Conservation (phyloP, 2,888 invertebrate species). For the Trachelus stipa region DNA sequence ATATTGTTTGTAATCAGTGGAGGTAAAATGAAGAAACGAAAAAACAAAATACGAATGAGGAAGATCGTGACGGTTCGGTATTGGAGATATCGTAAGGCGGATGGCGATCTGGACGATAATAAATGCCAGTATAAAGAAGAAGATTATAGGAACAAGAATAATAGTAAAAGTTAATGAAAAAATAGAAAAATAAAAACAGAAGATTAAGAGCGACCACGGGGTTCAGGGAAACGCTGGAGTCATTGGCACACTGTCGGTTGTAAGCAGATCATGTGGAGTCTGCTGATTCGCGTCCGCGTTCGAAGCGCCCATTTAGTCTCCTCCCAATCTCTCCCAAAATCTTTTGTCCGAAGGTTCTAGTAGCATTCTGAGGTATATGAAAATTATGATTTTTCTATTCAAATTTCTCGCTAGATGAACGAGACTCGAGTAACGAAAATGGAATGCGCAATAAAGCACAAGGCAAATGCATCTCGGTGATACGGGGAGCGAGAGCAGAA, state of each 20-base stretch:
- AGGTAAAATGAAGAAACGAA: too few relatives aligned
- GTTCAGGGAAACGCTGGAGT: constrained; percentile 15
- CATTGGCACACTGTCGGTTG: constrained; percentile 64
- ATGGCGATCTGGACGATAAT: not conserved
- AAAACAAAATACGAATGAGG: not conserved
- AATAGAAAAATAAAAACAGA: constrained; percentile 16
- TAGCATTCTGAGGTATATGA: too few relatives aligned
- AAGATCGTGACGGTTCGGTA: not conserved
- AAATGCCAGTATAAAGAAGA: not conserved
- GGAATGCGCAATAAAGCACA: too few relatives aligned
- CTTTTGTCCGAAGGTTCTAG: too few relatives aligned
- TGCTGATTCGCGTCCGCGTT: constrained; percentile 40
- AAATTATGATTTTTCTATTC: too few relatives aligned
- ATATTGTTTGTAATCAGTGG: too few relatives aligned
- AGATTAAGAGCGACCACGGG: not conserved
- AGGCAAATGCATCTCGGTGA: not conserved
- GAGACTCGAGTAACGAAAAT: too few relatives aligned
- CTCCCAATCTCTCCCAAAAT: too few relatives aligned
- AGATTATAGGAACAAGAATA: constrained; percentile 4
- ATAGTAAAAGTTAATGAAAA: constrained; percentile 2
- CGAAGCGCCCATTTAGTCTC: too few relatives aligned
- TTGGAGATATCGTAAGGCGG: not conserved
- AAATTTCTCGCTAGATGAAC: too few relatives aligned
- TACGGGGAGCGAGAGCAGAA: constrained; percentile 9
- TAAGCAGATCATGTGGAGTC: constrained; percentile 33